phyloP scores from a whole-genome alignment of 2,888 invertebrate species.

The Oasisia sp. region DNA sequence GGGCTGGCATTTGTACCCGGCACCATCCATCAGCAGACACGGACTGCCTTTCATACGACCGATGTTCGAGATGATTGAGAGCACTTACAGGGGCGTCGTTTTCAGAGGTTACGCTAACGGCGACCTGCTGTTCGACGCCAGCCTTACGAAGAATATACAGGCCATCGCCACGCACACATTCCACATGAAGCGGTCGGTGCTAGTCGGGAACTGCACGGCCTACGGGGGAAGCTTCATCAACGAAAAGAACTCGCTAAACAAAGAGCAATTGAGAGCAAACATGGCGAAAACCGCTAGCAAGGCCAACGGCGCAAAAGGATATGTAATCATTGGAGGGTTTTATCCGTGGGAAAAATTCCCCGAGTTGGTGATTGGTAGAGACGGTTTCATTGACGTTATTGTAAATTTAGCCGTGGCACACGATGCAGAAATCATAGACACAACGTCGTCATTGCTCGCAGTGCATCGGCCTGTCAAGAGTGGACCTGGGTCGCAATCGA shows the following conservation, averaged over 20 bases:
- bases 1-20: background rate
- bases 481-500: background rate
- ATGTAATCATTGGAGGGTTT: background rate
- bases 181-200: background rate
- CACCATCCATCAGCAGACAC: background rate
- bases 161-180: background rate
- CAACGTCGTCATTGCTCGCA: background rate
- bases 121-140: background rate
- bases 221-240: background rate
- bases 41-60: background rate
- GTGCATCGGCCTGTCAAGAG: background rate
- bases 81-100: background rate
- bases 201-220: background rate
- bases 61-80: background rate
- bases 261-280: background rate
- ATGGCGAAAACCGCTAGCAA: background rate
- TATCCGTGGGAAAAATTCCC: background rate
- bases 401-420: background rate
- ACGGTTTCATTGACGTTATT: background rate
- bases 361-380: background rate
- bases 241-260: background rate
- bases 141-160: background rate
- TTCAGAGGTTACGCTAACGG: background rate
- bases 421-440: background rate
- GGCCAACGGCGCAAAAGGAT: background rate